These are phyloP conservation scores for Chionis minor DNA, from an alignment of 2,113 vertebrate species.

Conservation along the genomic window DNA sequence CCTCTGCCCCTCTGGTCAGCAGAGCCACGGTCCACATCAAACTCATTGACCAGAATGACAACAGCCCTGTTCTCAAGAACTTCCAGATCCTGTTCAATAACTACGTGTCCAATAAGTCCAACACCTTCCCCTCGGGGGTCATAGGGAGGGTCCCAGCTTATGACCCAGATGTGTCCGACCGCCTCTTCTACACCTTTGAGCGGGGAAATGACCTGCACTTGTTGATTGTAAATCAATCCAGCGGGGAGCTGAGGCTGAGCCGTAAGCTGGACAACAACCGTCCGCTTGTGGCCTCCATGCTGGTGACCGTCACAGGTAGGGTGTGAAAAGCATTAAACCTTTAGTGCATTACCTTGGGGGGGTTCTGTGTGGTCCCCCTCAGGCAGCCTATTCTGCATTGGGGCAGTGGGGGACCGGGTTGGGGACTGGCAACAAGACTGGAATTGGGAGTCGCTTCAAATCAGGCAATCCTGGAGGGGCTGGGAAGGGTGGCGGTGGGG, in stretches of 20 bases:
- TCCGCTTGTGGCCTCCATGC: constrained; percentile 93
- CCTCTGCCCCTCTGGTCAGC: constrained; percentile 95
- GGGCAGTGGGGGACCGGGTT: neutral
- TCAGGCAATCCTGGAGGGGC: accelerated
- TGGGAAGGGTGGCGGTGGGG: neutral
- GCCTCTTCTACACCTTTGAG: constrained; percentile 93
- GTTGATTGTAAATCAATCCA: constrained; percentile 94
- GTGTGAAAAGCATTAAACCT: neutral
- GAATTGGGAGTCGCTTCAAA: neutral
- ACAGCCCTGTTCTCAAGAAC: constrained; percentile 89
- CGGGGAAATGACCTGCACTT: constrained; percentile 94
- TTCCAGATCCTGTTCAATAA: constrained; percentile 99
- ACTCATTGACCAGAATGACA: constrained; percentile 96
- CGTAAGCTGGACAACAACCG: constrained; percentile 98
- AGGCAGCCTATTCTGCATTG: accelerated
- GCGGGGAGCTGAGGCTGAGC: constrained; percentile 93
- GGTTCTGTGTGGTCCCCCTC: accelerated
- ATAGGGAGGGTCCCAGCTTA: constrained; percentile 94
- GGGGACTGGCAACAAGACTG: neutral
- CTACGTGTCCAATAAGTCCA: constrained; percentile 95
- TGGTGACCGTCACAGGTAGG: constrained; percentile 97
- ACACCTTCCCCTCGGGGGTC: constrained; percentile 92
- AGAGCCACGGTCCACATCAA: constrained; percentile 91
- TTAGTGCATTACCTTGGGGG: neutral
- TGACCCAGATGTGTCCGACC: constrained; percentile 93